A percentile compares a stretch with the other conserved stretches of the same genome.
Conservation (phyloP, 2,113 vertebrate genomes). For the Glaucidium brasilianum region DNA sequence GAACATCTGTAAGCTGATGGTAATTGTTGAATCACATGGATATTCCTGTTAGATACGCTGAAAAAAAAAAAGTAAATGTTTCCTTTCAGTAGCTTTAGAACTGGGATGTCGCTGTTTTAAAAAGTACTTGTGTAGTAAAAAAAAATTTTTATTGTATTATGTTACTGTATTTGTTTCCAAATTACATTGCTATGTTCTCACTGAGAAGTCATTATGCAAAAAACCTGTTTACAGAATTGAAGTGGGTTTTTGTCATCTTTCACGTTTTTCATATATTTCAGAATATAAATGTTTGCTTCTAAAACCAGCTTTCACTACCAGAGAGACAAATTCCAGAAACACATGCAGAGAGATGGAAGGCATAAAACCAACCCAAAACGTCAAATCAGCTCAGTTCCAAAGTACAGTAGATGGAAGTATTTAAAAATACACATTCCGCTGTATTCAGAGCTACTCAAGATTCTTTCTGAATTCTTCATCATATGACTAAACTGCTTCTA, state of each 20-base stretch:
- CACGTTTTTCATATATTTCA: background rate
- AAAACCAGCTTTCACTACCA: background rate
- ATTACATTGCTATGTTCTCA: background rate
- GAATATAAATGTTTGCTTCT: background rate
- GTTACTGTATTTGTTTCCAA: background rate
- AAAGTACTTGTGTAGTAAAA: background rate
- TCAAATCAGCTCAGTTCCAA: background rate
- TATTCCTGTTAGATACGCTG: background rate
- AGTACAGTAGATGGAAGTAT: background rate
- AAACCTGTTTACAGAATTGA: background rate
- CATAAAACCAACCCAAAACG: background rate
- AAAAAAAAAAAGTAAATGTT: background rate
- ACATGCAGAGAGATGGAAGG: background rate
- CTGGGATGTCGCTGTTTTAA: background rate
- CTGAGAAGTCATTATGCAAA: background rate
- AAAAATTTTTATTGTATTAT: background rate
- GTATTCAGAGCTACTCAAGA: conserved; percentile 1
- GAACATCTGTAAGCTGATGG: background rate
- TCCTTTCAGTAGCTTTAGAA: background rate
- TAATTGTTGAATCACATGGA: background rate
- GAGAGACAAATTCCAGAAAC: background rate
- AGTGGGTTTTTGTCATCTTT: background rate
- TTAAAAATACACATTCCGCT: background rate
- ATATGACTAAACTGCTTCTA: conserved; percentile 5
- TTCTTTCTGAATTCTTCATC: conserved; percentile 39